These are phyloP conservation scores for Bos taurus DNA, from an alignment of 2,113 vertebrate species.

Conservation along the genomic window DNA sequence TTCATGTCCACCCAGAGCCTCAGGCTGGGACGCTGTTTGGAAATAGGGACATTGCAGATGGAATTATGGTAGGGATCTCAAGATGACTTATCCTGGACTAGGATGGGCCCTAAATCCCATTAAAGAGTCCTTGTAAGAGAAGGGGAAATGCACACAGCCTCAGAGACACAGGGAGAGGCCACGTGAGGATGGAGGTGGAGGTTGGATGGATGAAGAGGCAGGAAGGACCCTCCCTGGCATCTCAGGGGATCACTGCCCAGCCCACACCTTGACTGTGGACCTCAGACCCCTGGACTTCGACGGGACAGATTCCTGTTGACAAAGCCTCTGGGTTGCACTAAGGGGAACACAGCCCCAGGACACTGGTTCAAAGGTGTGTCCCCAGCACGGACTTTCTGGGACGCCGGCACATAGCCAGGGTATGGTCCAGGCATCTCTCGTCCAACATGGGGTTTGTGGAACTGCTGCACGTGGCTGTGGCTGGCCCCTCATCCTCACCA, in stretches of 20 bases:
- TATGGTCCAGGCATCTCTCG: not conserved
- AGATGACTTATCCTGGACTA: not conserved
- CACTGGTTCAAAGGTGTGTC: not conserved
- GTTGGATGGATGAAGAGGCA: not conserved
- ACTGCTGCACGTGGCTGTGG: not conserved
- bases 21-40: not conserved
- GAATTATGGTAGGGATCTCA: not conserved
- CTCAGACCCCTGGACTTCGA: not conserved
- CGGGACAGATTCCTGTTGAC: too few relatives aligned
- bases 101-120: not conserved
- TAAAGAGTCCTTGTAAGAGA: not conserved
- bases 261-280: not conserved
- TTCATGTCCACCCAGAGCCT: not conserved
- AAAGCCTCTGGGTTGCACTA: not conserved
- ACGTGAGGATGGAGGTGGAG: not conserved
- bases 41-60: not conserved
- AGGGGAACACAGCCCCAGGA: not conserved
- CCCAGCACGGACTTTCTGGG: not conserved
- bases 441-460: fast-evolving
- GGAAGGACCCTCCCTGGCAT: not conserved
- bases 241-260: not conserved
- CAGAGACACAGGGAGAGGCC: not conserved
- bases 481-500: fast-evolving
- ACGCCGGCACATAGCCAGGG: fast-evolving
- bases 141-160: not conserved